Percentiles rank a stretch among this genome's conserved stretches.
Conservation (phyloP, 2,888 invertebrate species). For the Drosophila emarginata region DNA sequence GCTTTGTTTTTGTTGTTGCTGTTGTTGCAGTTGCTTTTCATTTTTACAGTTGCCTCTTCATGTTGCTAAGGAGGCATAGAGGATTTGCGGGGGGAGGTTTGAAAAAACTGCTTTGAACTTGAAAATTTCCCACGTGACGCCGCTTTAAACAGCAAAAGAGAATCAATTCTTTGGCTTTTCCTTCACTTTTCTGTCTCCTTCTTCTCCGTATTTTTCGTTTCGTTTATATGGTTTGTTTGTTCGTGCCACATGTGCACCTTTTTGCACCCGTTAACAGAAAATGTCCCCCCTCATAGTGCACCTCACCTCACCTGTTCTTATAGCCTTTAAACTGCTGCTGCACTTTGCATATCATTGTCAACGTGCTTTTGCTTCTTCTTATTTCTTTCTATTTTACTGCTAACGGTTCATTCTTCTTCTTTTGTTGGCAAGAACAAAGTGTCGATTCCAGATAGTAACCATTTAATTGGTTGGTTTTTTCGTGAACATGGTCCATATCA, state of each 20-base stretch:
- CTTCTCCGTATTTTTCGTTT: no score
- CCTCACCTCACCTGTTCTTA: not conserved
- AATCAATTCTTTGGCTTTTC: slow-evolving; percentile 30
- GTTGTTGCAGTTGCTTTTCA: slow-evolving; percentile 25
- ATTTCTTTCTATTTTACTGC: slow-evolving; percentile 12
- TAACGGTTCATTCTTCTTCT: slow-evolving; percentile 11
- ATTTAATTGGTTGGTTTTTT: slow-evolving; percentile 59
- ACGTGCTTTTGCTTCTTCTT: slow-evolving; percentile 30
- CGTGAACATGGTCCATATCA: slow-evolving; percentile 43
- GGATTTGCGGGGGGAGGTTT: slow-evolving; percentile 33
- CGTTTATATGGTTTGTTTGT: slow-evolving; percentile 22
- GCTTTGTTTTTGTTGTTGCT: slow-evolving; percentile 48
- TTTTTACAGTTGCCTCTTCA: slow-evolving; percentile 56
- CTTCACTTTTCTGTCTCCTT: not conserved
- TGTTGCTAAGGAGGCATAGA: not conserved
- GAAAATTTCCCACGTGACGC: slow-evolving; percentile 78
- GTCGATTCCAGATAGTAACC: slow-evolving; percentile 36
- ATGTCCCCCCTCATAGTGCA: no score
- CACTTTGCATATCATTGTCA: slow-evolving; percentile 67
- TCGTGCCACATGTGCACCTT: slow-evolving; percentile 59
- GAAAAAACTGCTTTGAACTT: slow-evolving; percentile 75
- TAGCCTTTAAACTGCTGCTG: slow-evolving; percentile 24
- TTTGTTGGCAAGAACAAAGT: slow-evolving; percentile 35
- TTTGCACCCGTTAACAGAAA: slow-evolving; percentile 5
- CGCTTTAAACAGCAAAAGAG: slow-evolving; percentile 29